A percentile compares a stretch with the other conserved stretches of the same genome.
phyloP scores from a whole-genome alignment of 2,797 vertebrate genomes.

The Gouania willdenowi region DNA sequence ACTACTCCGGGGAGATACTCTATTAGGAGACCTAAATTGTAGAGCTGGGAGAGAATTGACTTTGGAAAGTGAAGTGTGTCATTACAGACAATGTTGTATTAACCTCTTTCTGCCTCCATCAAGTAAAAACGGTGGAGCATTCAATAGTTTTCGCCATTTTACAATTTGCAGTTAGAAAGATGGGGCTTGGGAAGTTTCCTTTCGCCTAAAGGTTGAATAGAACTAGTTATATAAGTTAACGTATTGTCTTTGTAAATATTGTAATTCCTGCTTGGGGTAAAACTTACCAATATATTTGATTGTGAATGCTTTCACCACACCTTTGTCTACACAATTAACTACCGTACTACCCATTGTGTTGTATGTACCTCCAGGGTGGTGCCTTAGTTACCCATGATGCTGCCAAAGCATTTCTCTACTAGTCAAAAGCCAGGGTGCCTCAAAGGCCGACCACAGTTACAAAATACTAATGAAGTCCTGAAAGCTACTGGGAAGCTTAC shows the following conservation, averaged over 20 bases:
- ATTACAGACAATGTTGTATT: constrained; percentile 36
- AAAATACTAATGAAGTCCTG: constrained; percentile 72
- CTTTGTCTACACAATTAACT: too few relatives aligned
- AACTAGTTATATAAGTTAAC: too few relatives aligned
- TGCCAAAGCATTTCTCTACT: constrained; percentile 67
- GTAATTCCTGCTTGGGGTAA: too few relatives aligned
- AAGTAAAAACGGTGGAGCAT: too few relatives aligned
- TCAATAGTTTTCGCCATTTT: too few relatives aligned
- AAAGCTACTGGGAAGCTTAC: constrained; percentile 25
- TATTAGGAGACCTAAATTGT: constrained; percentile 79
- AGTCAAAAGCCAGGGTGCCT: constrained; percentile 56
- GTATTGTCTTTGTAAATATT: too few relatives aligned
- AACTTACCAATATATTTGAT: too few relatives aligned
- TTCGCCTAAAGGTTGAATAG: too few relatives aligned
- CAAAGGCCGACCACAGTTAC: constrained; percentile 38
- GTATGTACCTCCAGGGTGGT: constrained; percentile 20
- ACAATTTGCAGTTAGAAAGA: too few relatives aligned
- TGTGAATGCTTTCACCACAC: too few relatives aligned
- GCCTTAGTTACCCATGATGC: constrained; percentile 70
- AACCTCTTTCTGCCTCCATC: background rate
- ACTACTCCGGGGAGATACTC: constrained; percentile 65
- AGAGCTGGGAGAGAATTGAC: constrained; percentile 56
- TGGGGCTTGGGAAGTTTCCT: too few relatives aligned
- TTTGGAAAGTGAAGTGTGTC: constrained; percentile 71
- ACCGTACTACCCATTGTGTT: too few relatives aligned